These are phyloP conservation scores for Naja naja DNA, from an alignment of 2,113 vertebrate species.

Conservation along the genomic window DNA sequence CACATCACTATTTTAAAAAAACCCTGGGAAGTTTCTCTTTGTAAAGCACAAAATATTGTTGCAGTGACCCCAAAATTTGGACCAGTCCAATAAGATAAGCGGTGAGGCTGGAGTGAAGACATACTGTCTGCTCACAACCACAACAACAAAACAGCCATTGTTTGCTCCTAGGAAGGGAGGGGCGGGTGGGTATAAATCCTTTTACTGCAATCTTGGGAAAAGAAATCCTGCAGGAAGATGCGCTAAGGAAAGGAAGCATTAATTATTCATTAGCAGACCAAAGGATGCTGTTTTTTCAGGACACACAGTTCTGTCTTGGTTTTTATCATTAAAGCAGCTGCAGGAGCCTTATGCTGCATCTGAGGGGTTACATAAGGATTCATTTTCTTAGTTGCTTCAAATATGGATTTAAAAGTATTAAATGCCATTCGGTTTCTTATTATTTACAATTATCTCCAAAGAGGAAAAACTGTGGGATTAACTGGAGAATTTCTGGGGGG, in stretches of 20 bases:
- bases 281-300: constrained; percentile 35
- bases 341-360: constrained; percentile 37
- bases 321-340: constrained; percentile 18
- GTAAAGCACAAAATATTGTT: background rate
- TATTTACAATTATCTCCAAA: background rate
- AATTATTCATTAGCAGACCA: constrained; percentile 45
- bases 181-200: background rate
- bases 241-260: constrained; percentile 26
- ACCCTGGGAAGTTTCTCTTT: background rate
- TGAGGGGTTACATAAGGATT: background rate
- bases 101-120: background rate
- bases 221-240: constrained; percentile 5
- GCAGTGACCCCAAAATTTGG: background rate
- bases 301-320: constrained; percentile 29
- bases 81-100: background rate
- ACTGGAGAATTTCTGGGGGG: background rate
- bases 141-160: background rate
- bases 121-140: background rate
- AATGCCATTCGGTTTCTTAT: background rate
- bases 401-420: background rate
- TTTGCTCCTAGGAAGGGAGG: background rate
- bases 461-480: background rate
- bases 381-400: background rate
- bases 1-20: background rate
- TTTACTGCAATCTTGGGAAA: background rate